Conservation (phyloP, 2,113 vertebrate species). For the Caranx ignobilis region DNA sequence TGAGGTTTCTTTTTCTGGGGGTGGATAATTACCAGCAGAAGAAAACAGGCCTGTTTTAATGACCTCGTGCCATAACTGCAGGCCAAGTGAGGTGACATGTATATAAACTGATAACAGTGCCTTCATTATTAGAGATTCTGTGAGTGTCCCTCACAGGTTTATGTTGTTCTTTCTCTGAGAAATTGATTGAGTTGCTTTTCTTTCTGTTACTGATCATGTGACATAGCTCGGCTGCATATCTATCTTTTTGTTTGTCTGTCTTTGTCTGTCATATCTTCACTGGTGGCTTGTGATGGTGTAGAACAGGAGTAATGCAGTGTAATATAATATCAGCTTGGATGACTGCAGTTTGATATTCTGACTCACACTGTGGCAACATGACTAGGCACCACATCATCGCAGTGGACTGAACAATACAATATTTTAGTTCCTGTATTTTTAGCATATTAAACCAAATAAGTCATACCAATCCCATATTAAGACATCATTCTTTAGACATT, state of each 20-base stretch:
- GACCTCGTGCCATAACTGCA: constrained; percentile 24
- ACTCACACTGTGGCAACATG: constrained; percentile 42
- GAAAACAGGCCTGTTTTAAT: constrained; percentile 14
- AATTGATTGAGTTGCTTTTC: constrained; percentile 1
- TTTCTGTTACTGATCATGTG: neutral
- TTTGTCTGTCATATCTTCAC: neutral
- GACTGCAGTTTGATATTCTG: constrained; percentile 33
- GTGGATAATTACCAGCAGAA: constrained; percentile 28
- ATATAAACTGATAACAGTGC: constrained; percentile 35
- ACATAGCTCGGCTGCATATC: neutral
- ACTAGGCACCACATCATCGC: constrained; percentile 15
- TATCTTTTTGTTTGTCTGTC: neutral
- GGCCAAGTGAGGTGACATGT: constrained; percentile 16
- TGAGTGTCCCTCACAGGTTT: neutral
- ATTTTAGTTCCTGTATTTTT: neutral
- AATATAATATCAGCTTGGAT: constrained; percentile 19
- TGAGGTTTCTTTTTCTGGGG: constrained; percentile 9
- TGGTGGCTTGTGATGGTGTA: neutral
- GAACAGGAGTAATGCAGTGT: constrained; percentile 7
- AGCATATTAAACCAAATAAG: neutral
- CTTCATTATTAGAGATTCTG: constrained; percentile 30
- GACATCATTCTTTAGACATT: neutral
- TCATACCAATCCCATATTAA: neutral
- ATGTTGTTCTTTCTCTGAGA: constrained; percentile 1
- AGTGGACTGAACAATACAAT: constrained; percentile 14